These are phyloP conservation scores for Bombyx mandarina DNA, from an alignment of 1,140 invertebrate species.

Conservation along the genomic window DNA sequence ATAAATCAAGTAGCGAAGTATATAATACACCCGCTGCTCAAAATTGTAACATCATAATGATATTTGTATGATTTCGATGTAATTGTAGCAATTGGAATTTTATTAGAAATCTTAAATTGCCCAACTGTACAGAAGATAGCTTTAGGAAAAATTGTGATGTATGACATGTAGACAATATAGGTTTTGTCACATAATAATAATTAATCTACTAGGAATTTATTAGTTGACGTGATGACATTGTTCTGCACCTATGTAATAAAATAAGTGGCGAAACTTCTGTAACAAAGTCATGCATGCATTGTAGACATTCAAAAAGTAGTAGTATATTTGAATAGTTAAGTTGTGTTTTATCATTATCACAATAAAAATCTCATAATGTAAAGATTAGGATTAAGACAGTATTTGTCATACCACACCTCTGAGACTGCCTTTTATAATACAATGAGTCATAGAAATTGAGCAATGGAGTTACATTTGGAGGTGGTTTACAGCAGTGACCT, in stretches of 20 bases:
- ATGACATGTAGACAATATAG: constrained; percentile 73
- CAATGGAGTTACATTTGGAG: constrained; percentile 44
- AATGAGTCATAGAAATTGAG: constrained; percentile 57
- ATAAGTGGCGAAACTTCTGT: constrained; percentile 46
- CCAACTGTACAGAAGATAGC: constrained; percentile 66
- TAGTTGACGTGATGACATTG: constrained; percentile 50
- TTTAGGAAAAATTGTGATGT: constrained; percentile 72
- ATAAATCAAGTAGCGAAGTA: constrained; percentile 40
- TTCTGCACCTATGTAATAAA: constrained; percentile 59
- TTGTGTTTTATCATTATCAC: constrained; percentile 68
- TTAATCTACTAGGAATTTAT: constrained; percentile 60
- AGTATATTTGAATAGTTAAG: constrained; percentile 66
- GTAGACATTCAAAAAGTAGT: constrained; percentile 57
- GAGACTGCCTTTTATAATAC: constrained; percentile 71
- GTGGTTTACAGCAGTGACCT: constrained; percentile 46
- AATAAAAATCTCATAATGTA: constrained; percentile 69
- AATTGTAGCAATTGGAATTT: constrained; percentile 42
- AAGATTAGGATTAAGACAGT: constrained; percentile 65
- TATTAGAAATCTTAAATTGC: constrained; percentile 44
- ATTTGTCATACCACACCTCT: constrained; percentile 67
- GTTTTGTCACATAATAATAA: constrained; percentile 52
- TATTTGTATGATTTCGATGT: constrained; percentile 21
- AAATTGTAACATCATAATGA: constrained; percentile 33
- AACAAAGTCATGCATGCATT: constrained; percentile 49
- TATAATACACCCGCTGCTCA: constrained; percentile 59